Percentiles rank a stretch among this genome's conserved stretches.
These are phyloP conservation scores for Caracal caracal DNA, from an alignment of 2,113 vertebrate genomes.

Conservation along the genomic window DNA sequence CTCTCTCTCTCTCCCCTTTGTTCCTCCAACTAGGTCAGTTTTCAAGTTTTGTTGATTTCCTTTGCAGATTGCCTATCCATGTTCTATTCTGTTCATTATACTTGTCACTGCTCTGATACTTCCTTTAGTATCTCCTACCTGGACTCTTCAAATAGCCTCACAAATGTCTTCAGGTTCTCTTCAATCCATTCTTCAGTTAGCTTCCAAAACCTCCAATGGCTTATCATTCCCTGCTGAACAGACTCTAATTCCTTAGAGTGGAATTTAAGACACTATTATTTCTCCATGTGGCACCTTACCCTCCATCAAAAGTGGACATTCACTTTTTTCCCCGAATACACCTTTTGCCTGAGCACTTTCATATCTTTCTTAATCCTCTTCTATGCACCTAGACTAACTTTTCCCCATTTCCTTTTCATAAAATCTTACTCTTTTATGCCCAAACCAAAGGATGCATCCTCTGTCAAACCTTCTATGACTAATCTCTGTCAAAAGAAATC, in stretches of 20 bases:
- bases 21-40: neutral
- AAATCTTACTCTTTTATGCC: neutral
- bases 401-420: neutral
- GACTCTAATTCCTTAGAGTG: neutral
- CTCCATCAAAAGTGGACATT: neutral
- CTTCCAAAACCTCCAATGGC: neutral
- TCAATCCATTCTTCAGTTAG: neutral
- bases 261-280: neutral
- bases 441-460: neutral
- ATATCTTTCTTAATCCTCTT: neutral
- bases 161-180: neutral
- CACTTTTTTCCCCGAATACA: neutral
- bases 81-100: neutral
- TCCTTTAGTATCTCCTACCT: neutral
- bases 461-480: neutral
- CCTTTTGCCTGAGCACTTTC: neutral
- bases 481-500: neutral
- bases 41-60: neutral
- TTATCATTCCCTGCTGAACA: neutral
- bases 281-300: neutral
- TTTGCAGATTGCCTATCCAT: neutral
- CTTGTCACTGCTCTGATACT: neutral
- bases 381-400: neutral
- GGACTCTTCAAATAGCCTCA: neutral
- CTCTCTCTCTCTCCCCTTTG: neutral